phyloP scores from a whole-genome alignment of 2,113 vertebrate genomes.

The Misgurnus anguillicaudatus region DNA sequence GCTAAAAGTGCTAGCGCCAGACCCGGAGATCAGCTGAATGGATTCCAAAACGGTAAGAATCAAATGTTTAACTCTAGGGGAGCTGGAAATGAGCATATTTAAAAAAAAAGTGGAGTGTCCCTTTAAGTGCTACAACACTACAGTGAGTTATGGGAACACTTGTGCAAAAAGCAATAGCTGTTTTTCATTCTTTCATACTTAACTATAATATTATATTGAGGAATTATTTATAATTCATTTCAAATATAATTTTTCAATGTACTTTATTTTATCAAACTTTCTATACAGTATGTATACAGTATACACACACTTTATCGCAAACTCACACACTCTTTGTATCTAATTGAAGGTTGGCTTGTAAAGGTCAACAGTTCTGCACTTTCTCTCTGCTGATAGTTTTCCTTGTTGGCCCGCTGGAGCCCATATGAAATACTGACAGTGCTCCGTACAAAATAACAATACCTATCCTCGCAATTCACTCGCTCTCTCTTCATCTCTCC shows the following conservation, averaged over 20 bases:
- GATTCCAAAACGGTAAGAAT: no score
- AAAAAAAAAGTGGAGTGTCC: no score
- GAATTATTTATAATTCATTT: not conserved
- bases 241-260: not conserved
- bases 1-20: no score
- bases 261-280: not conserved
- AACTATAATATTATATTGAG: not conserved
- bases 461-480: slow-evolving; percentile 1
- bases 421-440: slow-evolving; percentile 6
- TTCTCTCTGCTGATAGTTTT: slow-evolving; percentile 8
- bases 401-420: not conserved
- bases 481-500: not conserved
- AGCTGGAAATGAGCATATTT: no score
- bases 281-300: not conserved
- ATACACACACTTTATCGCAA: not conserved
- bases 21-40: no score
- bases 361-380: slow-evolving; percentile 37
- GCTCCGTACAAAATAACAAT: not conserved
- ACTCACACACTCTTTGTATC: not conserved
- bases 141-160: no score
- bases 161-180: no score
- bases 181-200: no score
- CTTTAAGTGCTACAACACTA: no score
- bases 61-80: no score
- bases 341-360: slow-evolving; percentile 32